These are phyloP conservation scores for Lepisosteus oculatus DNA, from an alignment of 2,113 vertebrate species.

Conservation along the genomic window DNA sequence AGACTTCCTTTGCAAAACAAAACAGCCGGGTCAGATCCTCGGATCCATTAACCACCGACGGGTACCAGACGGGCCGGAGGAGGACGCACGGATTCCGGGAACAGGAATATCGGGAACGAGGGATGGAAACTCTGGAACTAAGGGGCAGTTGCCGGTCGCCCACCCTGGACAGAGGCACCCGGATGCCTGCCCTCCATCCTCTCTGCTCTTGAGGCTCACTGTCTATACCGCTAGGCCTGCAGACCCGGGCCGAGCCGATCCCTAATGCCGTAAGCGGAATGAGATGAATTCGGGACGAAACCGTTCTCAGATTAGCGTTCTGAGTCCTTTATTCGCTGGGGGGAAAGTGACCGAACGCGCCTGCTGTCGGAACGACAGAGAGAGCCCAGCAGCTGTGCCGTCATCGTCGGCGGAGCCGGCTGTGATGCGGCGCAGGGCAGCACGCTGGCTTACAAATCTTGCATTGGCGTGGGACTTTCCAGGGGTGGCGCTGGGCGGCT, in stretches of 20 bases:
- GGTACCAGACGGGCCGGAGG: no score
- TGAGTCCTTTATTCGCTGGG: slow-evolving; percentile 5
- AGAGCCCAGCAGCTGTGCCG: background rate
- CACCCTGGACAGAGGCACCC: no score
- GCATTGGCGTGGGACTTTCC: slow-evolving; percentile 13
- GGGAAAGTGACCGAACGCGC: background rate
- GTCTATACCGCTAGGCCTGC: slow-evolving; percentile 2
- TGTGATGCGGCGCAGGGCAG: background rate
- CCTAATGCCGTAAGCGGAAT: slow-evolving; percentile 45
- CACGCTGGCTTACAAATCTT: slow-evolving; percentile 3
- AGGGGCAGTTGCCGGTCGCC: no score
- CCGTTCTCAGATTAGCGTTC: slow-evolving; percentile 24
- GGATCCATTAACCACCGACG: no score
- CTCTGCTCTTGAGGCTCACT: background rate
- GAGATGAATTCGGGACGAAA: slow-evolving; percentile 38
- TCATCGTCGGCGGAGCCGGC: background rate
- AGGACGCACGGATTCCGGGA: no score
- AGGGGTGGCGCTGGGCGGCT: slow-evolving; percentile 18
- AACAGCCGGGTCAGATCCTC: no score
- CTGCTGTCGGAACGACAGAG: background rate
- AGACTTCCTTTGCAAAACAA: no score
- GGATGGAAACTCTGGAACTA: no score
- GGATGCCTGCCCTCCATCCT: slow-evolving; percentile 13
- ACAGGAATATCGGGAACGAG: no score
- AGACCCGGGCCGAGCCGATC: slow-evolving; percentile 40